Evolutionary conservation across 2,113 vertebrate species (phyloP).

Genomic region (Dromas ardeola): DNA sequence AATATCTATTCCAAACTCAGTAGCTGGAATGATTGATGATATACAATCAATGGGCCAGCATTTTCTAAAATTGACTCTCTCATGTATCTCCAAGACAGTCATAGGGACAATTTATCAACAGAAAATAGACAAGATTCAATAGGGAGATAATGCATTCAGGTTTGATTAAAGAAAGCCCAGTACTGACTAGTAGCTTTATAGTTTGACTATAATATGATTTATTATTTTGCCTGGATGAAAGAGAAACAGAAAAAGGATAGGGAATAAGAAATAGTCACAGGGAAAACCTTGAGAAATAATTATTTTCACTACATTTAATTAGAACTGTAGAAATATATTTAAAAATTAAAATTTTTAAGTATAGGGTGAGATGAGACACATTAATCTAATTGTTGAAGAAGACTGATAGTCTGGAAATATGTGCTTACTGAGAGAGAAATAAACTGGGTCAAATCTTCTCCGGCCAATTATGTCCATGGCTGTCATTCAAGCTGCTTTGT

Average conservation of each 20-base stretch:
- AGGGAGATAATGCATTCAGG: not conserved
- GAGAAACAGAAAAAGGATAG: not conserved
- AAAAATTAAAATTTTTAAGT: not conserved
- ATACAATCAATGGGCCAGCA: not conserved
- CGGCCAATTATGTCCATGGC: not conserved
- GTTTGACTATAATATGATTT: not conserved
- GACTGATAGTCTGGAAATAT: not conserved
- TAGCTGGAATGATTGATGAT: not conserved
- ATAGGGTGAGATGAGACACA: not conserved
- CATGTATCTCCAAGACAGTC: not conserved
- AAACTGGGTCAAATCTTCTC: not conserved
- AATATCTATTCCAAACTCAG: not conserved
- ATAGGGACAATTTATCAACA: not conserved
- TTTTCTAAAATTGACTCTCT: slow-evolving; percentile 10
- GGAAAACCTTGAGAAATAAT: not conserved
- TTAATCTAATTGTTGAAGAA: not conserved
- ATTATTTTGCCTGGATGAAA: not conserved
- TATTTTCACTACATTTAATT: not conserved
- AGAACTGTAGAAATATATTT: not conserved
- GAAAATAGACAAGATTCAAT: not conserved
- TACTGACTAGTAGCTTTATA: not conserved
- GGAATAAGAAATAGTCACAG: not conserved
- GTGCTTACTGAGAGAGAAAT: not conserved
- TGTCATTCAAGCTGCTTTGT: not conserved
- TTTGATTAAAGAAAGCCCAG: not conserved